Base-by-base conservation (phyloP, 2,797 vertebrate genomes). In the Danio tinwini region DNA sequence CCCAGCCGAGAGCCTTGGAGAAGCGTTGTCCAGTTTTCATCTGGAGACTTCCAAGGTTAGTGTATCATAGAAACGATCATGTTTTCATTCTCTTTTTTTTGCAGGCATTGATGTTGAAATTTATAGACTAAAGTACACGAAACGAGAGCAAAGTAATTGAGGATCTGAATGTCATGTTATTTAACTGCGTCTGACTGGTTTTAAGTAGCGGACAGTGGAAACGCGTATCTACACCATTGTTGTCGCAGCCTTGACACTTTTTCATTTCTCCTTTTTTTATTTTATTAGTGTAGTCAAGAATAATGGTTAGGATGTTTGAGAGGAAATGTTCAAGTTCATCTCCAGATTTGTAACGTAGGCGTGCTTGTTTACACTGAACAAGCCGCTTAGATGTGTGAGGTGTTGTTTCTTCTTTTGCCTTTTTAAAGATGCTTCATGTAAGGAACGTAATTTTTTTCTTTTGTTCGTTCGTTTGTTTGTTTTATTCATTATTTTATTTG, bases 91-190 rank as follows among this genome's bases (percentile, higher is more conserved):
- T 74, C 63, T 83, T 49, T 77, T 49, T 77, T 86, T 84, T 40
- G 84, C 83, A 83, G 78, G 69, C 88, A 86, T 88, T 76, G 78
- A 75, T 89, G 83, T 89, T 86, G 81, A 71, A 85, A 86, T 45
- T 65, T 49, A 9, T 4, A 69, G 47, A 47, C 63, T 16, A 37
- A 49, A 42, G 3, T 21, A 44, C 13, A 50, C 47, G n/a, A 52
- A 56, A 59, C 42, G 19, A 65, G 40, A 47, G 29, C 29, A 59
- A 55, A 42, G 37, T 21, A 45, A 62, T 0, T 7, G 68, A 86
- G 65, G 75, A 79, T 90, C 84, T 89, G 65, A 91, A 84, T 89
- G 86, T 90, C 85, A 85, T 87, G 61, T 21, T 91, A 89, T 91
- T 91, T 88, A 88, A 87, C 84, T 76, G 84, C 65, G 75, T 82